Conservation (phyloP, 1,140 invertebrate species). For the Dinothrombium tinctorium region DNA sequence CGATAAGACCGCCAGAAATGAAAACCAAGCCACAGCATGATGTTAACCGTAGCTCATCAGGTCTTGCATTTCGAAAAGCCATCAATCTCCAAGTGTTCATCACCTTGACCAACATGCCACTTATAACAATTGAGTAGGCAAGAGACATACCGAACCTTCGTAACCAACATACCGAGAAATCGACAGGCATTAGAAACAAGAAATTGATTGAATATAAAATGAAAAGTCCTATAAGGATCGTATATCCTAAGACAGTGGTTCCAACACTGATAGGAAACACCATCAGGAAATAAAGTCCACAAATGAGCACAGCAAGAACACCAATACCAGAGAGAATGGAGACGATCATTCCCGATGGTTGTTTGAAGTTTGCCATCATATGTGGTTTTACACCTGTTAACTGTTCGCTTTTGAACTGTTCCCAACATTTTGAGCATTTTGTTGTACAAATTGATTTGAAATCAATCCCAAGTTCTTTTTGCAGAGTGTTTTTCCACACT, state of each 20-base stretch:
- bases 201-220: conserved; percentile 25
- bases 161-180: conserved; percentile 19
- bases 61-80: conserved; percentile 3
- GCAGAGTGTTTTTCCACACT: too few species aligned
- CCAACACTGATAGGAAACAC: conserved; percentile 24
- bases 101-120: conserved; percentile 26
- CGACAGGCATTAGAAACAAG: conserved; percentile 24
- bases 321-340: conserved; percentile 13
- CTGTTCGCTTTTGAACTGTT: too few species aligned
- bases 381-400: too few species aligned
- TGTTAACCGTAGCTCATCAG: conserved; percentile 17
- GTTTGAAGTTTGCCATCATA: too few species aligned
- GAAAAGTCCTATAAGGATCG: conserved; percentile 25
- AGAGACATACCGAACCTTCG: conserved; percentile 23
- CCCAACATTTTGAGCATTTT: too few species aligned
- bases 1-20: conserved; percentile 17
- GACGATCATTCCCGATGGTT: too few species aligned
- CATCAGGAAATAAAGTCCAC: conserved; percentile 25
- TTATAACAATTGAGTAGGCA: conserved; percentile 24
- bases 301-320: conserved; percentile 19
- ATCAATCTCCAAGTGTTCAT: conserved; percentile 22
- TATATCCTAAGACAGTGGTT: conserved; percentile 26
- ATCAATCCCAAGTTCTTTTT: too few species aligned
- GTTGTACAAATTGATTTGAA: too few species aligned
- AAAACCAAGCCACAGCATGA: not conserved